Percentiles rank a stretch among this genome's conserved stretches.
phyloP scores from a whole-genome alignment of 2,113 vertebrate genomes.

The Vicugna pacos region DNA sequence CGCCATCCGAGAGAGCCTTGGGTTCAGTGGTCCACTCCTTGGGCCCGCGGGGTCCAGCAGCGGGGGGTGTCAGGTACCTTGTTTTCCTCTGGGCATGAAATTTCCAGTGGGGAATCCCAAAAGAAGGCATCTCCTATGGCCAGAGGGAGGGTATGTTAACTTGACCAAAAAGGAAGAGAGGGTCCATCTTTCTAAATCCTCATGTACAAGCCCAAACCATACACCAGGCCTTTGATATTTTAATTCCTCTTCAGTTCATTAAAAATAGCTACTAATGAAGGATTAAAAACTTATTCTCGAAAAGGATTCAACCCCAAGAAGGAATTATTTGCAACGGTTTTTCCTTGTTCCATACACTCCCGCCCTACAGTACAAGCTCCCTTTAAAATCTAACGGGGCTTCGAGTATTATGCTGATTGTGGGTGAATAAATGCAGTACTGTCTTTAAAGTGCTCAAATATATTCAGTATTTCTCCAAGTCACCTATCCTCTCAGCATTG shows the following conservation, averaged over 20 bases:
- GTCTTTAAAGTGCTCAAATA: neutral
- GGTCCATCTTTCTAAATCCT: neutral
- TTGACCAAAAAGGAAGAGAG: neutral
- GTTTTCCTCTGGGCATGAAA: neutral
- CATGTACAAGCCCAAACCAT: neutral
- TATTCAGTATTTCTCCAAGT: neutral
- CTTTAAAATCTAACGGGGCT: neutral
- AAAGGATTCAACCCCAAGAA: neutral
- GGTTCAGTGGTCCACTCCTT: neutral
- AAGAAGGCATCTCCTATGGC: neutral
- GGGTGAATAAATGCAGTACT: neutral
- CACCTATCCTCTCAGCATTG: neutral
- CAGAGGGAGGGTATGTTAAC: neutral
- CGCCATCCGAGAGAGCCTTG: neutral
- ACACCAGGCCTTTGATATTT: constrained; percentile 3
- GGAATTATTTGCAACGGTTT: neutral
- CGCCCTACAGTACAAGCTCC: neutral
- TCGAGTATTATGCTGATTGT: neutral
- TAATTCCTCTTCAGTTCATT: neutral
- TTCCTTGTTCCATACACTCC: neutral
- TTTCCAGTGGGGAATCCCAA: neutral
- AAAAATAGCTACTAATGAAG: constrained; percentile 23
- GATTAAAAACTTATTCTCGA: neutral
- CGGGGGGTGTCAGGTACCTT: neutral
- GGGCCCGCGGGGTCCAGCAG: neutral